Evolutionary conservation across 2,888 invertebrate species (phyloP), one percentile per base, ranked within the genome.

Genomic region (Mactromeris polynyma): DNA sequence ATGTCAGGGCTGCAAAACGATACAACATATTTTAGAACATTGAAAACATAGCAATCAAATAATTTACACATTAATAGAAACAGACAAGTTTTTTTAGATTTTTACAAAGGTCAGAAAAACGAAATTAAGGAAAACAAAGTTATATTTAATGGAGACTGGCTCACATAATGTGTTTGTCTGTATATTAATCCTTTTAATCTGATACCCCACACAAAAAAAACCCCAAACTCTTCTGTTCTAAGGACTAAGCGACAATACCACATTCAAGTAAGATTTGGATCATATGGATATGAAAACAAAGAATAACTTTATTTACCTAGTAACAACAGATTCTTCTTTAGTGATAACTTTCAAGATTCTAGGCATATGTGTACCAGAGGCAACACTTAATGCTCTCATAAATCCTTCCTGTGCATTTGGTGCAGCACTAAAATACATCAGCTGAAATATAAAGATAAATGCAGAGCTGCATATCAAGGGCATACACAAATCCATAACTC

Each of bases 381-480:
- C 95, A 7, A 97, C 95, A 93, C 96, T 95, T n/a, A 97, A 91
- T 26, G 96, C 96, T 80, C 96, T 92, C 83, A 96, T 93, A 89
- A 96, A 96, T 6, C 96, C 97, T 83, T 96, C 96, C 84, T 95
- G 95, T 31, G 96, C 91, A 87, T 95, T 94, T 6, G 93, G 89
- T 7, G 95, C 90, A 14, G 95, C 95, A 92, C 95, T 94, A 87
- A 96, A 96, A 93, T 96, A 96, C 94, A 96, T 90, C 91, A 96
- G 85, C 96, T 96, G 93, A 21, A 92, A 93, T 38, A 89, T 38
- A 89, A 86, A 85, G 0, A 26, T 4, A 79, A 85, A 36, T 33
- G 78, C 9, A 82, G 3, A 58, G 51, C 51, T 21, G 51, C 31
- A 33, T 58, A 21, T 36, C n/a, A 46, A 9, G 14, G 51, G 2